These are phyloP conservation scores for Bubo bubo DNA, from an alignment of 2,113 vertebrate genomes.

Conservation along the genomic window DNA sequence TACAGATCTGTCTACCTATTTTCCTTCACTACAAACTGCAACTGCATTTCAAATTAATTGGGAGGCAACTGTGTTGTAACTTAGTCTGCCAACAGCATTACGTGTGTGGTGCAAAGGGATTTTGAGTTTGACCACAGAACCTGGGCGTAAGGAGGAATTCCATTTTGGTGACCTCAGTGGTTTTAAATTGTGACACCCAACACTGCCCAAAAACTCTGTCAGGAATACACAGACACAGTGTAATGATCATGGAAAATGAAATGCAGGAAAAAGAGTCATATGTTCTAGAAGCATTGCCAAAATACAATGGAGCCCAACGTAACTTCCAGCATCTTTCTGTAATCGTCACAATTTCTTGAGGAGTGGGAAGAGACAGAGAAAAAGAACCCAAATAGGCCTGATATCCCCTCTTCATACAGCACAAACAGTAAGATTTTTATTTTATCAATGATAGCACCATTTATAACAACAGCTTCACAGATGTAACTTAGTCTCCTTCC, in stretches of 20 bases:
- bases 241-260: neutral
- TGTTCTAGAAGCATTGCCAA: neutral
- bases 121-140: neutral
- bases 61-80: neutral
- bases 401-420: neutral
- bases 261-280: neutral
- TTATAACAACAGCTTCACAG: neutral
- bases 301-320: rapidly evolving
- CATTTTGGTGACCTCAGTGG: neutral
- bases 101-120: neutral
- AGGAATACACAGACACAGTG: neutral
- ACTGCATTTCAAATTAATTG: neutral
- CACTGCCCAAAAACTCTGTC: neutral
- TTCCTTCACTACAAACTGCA: neutral
- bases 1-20: neutral
- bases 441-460: neutral
- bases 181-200: neutral
- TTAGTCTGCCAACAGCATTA: neutral
- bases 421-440: neutral
- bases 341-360: neutral
- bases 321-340: neutral
- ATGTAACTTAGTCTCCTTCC: neutral
- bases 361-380: neutral
- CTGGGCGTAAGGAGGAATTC: neutral
- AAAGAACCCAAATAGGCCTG: neutral